Conservation (phyloP, 2,797 vertebrate genomes). For the Aeoliscus strigatus region DNA sequence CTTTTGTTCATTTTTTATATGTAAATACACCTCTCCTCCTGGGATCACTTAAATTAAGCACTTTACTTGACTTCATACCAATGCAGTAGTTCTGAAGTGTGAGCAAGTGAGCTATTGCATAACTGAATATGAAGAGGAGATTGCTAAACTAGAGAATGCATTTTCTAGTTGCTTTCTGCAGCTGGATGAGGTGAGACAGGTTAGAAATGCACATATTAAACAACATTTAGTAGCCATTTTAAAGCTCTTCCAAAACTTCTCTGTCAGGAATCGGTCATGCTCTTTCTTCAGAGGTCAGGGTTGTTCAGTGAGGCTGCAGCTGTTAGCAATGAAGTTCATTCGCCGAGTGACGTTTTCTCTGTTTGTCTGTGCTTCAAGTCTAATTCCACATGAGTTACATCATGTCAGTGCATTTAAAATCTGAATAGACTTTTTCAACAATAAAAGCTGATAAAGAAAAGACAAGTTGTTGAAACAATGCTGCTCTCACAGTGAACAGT, state of each 20-base stretch:
- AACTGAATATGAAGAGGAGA: no score
- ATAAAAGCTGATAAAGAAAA: conserved; percentile 5
- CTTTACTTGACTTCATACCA: no score
- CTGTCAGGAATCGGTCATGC: conserved; percentile 1
- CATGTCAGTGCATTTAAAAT: neutral
- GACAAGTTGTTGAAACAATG: no score
- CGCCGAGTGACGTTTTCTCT: no score
- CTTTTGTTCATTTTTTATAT: no score
- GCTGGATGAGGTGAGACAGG: neutral
- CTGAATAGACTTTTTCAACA: neutral
- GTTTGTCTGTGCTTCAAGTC: no score
- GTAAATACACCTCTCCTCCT: no score
- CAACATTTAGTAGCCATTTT: neutral
- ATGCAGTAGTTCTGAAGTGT: no score
- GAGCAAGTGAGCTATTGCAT: no score
- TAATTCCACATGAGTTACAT: no score
- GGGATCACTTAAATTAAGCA: no score
- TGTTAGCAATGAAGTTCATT: no score
- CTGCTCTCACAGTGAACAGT: conserved; percentile 6
- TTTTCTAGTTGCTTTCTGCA: conserved; percentile 6
- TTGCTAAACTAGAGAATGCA: conserved; percentile 7
- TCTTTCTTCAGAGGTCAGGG: conserved; percentile 17
- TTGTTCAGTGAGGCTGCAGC: neutral
- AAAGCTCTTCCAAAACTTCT: conserved; percentile 1
- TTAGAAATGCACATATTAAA: conserved; percentile 5